Base-by-base conservation (phyloP, 2,797 vertebrate genomes). In the Dryobates pubescens region DNA sequence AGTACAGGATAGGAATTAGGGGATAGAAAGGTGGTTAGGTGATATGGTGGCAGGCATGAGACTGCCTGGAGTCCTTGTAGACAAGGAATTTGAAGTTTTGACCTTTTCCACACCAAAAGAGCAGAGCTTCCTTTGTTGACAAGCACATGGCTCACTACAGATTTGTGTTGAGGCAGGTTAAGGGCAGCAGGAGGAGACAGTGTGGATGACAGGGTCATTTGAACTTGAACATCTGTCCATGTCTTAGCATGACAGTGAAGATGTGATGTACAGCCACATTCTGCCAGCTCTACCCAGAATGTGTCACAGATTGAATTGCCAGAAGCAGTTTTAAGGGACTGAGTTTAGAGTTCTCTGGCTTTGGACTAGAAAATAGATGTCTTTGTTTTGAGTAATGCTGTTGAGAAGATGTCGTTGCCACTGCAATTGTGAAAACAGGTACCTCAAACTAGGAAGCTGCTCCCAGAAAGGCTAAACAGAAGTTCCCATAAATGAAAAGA, bases 151-250 rank as follows among this genome's bases (percentile, higher is more conserved):
- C 14, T 77, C 20, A 54, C 26, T 65, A 4, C 36, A 38, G 56
- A 30, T 59, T 29, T 32, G 45, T 63, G 8, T 51, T 0, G 2
- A 19, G 17, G 3, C 1, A 3, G 9, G 9, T 4, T 8, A 19
- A 8, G 4, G 16, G 7, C 18, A 80, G 43, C n/a, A 54, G 17
- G 6, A 67, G 8, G 8, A 30, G 1, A 2, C 24, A 17, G 9
- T 67, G 7, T 17, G 32, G 1, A 2, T n/a, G 24, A 7, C 32
- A 34, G 9, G 30, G 23, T 79, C 43, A 32, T 49, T 54, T 63
- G 19, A 51, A 6, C 53, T 76, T 82, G 36, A 54, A 30, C 3
- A 32, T 45, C 24, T 1, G 0, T 36, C 13, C 26, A 13, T 20
- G 12, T 15, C 38, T 24, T 71, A 54, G 7, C 10, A 27, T 13